A percentile compares a stretch with the other conserved stretches of the same genome.
These are phyloP conservation scores for Rosalia funebris DNA, from an alignment of 2,888 invertebrate species.

Conservation along the genomic window DNA sequence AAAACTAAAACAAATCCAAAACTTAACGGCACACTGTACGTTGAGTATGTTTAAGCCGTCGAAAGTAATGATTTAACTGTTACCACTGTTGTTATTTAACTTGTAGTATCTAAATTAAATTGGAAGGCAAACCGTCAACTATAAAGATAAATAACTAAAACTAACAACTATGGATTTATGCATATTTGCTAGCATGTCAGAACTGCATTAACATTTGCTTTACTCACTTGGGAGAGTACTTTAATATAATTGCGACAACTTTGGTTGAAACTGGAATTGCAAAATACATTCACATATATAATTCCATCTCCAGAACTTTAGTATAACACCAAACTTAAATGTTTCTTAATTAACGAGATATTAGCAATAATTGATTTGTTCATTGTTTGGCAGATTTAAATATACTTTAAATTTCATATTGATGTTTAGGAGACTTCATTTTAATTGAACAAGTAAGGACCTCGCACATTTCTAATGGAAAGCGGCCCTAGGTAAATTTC, in stretches of 20 bases:
- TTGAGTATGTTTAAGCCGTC: constrained; percentile 13
- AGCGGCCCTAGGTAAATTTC: no score
- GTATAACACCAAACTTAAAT: constrained; percentile 5
- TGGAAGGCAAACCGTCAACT: constrained; percentile 19
- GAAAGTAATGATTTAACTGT: constrained; percentile 21
- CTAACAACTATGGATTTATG: constrained; percentile 22
- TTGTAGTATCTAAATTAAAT: constrained; percentile 26
- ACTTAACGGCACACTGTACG: constrained; percentile 11
- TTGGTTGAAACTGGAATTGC: constrained; percentile 15
- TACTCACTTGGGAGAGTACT: constrained; percentile 18
- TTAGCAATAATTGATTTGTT: no score
- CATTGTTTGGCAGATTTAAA: no score
- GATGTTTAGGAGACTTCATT: no score
- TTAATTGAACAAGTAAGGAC: no score
- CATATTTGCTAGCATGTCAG: constrained; percentile 14
- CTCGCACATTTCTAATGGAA: no score
- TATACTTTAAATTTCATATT: no score
- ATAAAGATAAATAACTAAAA: constrained; percentile 23
- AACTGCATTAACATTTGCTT: constrained; percentile 24
- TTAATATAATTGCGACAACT: constrained; percentile 21
- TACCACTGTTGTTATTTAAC: constrained; percentile 24
- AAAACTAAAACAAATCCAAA: constrained; percentile 27
- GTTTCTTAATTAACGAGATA: background rate
- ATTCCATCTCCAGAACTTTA: background rate
- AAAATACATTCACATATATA: background rate